Base-by-base conservation (phyloP, 2,797 vertebrate species). In the Enteromius viviparus region DNA sequence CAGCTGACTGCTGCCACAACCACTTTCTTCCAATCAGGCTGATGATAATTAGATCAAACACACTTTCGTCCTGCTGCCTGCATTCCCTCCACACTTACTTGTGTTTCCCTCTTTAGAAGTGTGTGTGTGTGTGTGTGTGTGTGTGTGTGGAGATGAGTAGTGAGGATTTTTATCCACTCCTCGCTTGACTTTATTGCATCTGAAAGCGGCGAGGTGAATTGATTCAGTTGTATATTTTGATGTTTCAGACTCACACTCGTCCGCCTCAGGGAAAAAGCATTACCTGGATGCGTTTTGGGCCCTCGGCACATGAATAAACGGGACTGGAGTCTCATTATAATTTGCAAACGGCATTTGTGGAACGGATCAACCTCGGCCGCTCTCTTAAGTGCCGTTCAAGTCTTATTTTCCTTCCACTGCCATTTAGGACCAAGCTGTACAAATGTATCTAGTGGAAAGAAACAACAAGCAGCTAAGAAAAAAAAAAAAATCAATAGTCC, bases 201-300 rank as follows among this genome's bases (percentile, higher is more conserved):
- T 74, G 42, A 15, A 21, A 80, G 83, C 85, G 75, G 80, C 42
- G 81, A 87, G 84, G 85, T 87, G 88, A 93, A 92, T 93, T 90
- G 90, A 92, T 93, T 92, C 84, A 1, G 81, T 85, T 84, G 80
- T 87, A 83, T 85, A 86, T 91, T 91, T 91, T 89, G 85, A 87
- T 89, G 89, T 91, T 91, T 80, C 37, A 72, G 53, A 70, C 69
- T 86, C 84, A 66, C 76, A 32, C 85, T 87, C 87, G 88, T 89
- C 87, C 80, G 82, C 89, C 87, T 86, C 69, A 89, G 88, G 85
- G 89, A 85, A 77, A 68, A 55, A 85, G 85, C 87, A 85, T 76
- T 86, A 85, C 81, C 86, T 90, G 86, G 80, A 40, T 87, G 81
- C 89, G 60, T 90, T 78, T 86, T 72, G 70, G 84, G 37, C 65